These are phyloP conservation scores for Drosophila neutralis DNA, from an alignment of 2,888 invertebrate species.

Conservation along the genomic window DNA sequence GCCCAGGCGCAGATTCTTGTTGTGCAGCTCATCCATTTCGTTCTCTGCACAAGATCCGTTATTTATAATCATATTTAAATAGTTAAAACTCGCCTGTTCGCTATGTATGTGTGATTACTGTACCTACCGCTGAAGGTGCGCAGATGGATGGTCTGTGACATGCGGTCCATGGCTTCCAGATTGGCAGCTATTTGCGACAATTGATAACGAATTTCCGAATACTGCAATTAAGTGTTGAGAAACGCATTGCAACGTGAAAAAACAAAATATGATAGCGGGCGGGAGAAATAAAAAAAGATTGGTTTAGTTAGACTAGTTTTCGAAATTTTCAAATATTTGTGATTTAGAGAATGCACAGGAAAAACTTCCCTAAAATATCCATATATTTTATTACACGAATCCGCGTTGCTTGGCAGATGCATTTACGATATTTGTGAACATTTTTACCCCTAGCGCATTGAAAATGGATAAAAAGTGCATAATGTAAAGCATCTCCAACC, in stretches of 20 bases:
- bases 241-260: neutral
- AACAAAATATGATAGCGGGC: neutral
- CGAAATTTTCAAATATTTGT: neutral
- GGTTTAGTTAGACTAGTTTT: neutral
- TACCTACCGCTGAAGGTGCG: conserved; percentile 82
- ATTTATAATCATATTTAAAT: neutral
- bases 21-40: conserved; percentile 83
- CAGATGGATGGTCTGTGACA: conserved; percentile 82
- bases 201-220: conserved; percentile 82
- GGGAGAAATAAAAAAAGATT: neutral
- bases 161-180: conserved; percentile 83
- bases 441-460: neutral
- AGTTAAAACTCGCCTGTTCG: neutral
- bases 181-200: conserved; percentile 81
- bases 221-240: conserved; percentile 64
- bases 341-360: neutral
- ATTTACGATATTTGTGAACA: neutral
- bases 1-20: conserved; percentile 82
- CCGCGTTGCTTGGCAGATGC: neutral
- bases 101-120: conserved; percentile 9
- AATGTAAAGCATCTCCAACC: neutral
- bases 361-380: neutral
- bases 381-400: neutral
- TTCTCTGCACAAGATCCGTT: conserved; percentile 60
- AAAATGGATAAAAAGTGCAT: neutral